Percentiles rank a stretch among this genome's conserved stretches.
phyloP scores from a whole-genome alignment of 2,888 invertebrate species.

The Notodonta ziczac region DNA sequence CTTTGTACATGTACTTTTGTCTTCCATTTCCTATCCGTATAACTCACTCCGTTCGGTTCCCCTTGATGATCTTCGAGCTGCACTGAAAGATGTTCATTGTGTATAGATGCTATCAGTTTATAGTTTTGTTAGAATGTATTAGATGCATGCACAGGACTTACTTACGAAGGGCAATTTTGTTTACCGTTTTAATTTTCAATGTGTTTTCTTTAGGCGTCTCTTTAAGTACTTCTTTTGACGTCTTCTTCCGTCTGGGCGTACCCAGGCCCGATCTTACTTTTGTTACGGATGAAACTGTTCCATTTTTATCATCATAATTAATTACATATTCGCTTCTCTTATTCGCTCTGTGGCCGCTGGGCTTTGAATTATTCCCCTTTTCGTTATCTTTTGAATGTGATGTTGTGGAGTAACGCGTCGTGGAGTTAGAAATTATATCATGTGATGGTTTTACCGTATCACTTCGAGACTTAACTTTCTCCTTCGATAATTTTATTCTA shows the following conservation, averaged over 20 bases:
- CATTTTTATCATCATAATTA: conserved; percentile 79
- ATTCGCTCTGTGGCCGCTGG: conserved; percentile 44
- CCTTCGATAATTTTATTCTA: conserved; percentile 39
- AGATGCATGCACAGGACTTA: conserved; percentile 73
- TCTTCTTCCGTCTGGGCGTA: conserved; percentile 58
- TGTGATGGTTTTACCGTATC: conserved; percentile 37
- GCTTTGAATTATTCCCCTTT: conserved; percentile 40
- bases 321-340: conserved; percentile 73
- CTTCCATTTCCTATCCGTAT: conserved; percentile 65
- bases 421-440: conserved; percentile 35
- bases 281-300: conserved; percentile 75
- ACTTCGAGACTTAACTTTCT: conserved; percentile 29
- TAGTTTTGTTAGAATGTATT: conserved; percentile 60
- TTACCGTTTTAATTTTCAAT: conserved; percentile 56
- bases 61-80: conserved; percentile 68
- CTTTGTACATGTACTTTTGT: conserved; percentile 62
- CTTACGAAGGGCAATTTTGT: conserved; percentile 77
- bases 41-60: conserved; percentile 56
- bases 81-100: conserved; percentile 77
- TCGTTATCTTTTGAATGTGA: conserved; percentile 28
- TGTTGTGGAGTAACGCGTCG: conserved; percentile 16
- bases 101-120: conserved; percentile 60
- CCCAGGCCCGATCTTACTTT: conserved; percentile 63
- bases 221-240: conserved; percentile 52
- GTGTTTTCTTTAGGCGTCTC: conserved; percentile 56